Conservation (phyloP, 1,140 invertebrate species). For the Drosophila pandora region DNA sequence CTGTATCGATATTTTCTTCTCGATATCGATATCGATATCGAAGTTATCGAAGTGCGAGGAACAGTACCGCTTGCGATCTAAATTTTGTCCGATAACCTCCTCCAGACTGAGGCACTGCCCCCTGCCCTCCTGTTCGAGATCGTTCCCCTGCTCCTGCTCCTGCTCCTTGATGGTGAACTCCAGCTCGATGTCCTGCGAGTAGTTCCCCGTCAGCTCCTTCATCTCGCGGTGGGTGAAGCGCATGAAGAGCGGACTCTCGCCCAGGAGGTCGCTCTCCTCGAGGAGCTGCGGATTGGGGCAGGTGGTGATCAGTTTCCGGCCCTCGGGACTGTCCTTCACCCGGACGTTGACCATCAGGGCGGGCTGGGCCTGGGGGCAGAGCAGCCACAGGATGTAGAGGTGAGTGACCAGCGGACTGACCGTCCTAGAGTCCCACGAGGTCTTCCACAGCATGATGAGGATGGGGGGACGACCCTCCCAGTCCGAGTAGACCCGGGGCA, state of each 20-base stretch:
- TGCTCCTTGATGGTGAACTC: slow-evolving; percentile 6
- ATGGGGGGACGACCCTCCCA: neutral
- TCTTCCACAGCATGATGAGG: slow-evolving; percentile 22
- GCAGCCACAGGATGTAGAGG: slow-evolving; percentile 22
- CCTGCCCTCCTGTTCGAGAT: neutral
- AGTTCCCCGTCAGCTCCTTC: slow-evolving; percentile 20
- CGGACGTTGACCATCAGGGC: slow-evolving; percentile 1
- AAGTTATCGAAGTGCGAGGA: too few species aligned
- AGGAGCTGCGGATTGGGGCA: neutral
- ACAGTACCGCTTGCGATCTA: too few species aligned
- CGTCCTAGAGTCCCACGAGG: slow-evolving; percentile 11
- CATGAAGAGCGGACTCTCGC: slow-evolving; percentile 11
- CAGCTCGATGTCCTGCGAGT: slow-evolving; percentile 7
- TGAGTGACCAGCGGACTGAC: slow-evolving; percentile 8
- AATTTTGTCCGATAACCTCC: too few species aligned
- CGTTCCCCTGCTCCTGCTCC: neutral
- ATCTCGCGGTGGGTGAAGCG: slow-evolving; percentile 30
- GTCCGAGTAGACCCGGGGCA: neutral
- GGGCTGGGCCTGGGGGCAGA: slow-evolving; percentile 15
- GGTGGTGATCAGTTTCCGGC: slow-evolving; percentile 5
- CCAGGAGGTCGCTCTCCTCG: slow-evolving; percentile 1
- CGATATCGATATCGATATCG: too few species aligned
- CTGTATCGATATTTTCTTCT: too few species aligned
- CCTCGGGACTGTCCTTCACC: neutral
- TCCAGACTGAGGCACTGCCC: neutral